Base-by-base conservation (phyloP, 2,113 vertebrate genomes). In the Anguilla rostrata region DNA sequence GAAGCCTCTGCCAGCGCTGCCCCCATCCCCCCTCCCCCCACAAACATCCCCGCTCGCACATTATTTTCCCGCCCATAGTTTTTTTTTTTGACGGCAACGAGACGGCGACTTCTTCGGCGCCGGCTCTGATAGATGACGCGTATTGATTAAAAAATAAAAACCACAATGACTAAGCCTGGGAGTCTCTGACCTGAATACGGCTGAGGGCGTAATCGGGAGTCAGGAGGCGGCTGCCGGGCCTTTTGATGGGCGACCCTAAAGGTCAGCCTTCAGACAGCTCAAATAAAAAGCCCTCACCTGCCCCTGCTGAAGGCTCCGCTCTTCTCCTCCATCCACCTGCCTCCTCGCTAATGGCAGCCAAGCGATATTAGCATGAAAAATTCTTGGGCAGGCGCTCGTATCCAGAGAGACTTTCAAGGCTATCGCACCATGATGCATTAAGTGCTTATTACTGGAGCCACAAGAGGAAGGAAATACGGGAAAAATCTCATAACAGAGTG, bases 121-220 rank as follows among this genome's bases (percentile, higher is more conserved):
- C 3, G 26, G 22, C 78, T 18, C 79, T 86, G 78, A 81, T 82
- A 46, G 56, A 86, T 14, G 79, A 82, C 56, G n/a, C 79, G 80
- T 78, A 86, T 86, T 81, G 85, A 86, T 86, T 63, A 81, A 80
- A 66, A 81, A 80, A 39, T 82, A 63, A 86, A 81, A 53, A 43
- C 5, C 79, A 41, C 56, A 57, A 82, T 63, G 56, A 80, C 80
- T n/a, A 20, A 41, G 53, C 53, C n/a, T 26, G 56, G 57, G 39
- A 46, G 34, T 57, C 6, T 66, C 29, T 43, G 79, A 39, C 71
- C 40, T 20, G 84, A 85, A 75, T 78, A 18, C 43, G n/a, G n/a
- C 43, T 40, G n/a, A n/a, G 16, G 39, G 14, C 78, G 20, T 57
- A 86, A 80, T 86, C 12, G 39, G 49, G 79, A 78, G 66, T 15